Evolutionary conservation across 2,888 invertebrate species (phyloP).

Genomic region (Ochropacha duplaris): DNA sequence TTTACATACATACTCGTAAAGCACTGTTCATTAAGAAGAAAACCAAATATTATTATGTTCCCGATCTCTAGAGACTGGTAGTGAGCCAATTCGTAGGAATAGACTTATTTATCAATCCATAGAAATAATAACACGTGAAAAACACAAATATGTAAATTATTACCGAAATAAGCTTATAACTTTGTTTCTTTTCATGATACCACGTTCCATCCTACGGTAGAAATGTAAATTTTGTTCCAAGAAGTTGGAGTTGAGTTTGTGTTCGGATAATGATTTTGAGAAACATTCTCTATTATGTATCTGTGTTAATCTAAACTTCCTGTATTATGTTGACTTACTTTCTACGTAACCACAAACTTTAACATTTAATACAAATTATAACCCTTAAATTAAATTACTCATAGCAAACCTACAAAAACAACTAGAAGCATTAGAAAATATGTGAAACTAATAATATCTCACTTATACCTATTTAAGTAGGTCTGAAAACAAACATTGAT

Average conservation of each 20-base stretch:
- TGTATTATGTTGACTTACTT: too few species aligned
- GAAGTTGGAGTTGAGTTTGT: background rate
- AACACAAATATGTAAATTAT: slow-evolving; percentile 1
- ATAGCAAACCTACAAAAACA: too few species aligned
- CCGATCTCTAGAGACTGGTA: background rate
- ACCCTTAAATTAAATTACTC: background rate
- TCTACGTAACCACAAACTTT: too few species aligned
- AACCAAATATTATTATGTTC: background rate
- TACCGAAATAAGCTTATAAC: slow-evolving; percentile 4
- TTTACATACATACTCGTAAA: background rate
- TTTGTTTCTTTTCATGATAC: slow-evolving; percentile 3
- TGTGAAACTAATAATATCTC: too few species aligned
- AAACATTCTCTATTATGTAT: background rate
- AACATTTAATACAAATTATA: too few species aligned
- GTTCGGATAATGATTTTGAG: background rate
- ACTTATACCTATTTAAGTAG: background rate
- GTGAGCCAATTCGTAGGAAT: background rate
- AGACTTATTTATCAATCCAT: too few species aligned
- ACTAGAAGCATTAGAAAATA: too few species aligned
- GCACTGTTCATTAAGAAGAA: background rate
- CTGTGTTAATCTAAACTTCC: background rate
- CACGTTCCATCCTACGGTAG: background rate
- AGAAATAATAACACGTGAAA: background rate
- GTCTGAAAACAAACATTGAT: background rate
- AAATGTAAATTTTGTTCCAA: slow-evolving; percentile 4